Evolutionary conservation across 1,140 invertebrate species (phyloP).

Genomic region (Brachionus manjavacas): DNA sequence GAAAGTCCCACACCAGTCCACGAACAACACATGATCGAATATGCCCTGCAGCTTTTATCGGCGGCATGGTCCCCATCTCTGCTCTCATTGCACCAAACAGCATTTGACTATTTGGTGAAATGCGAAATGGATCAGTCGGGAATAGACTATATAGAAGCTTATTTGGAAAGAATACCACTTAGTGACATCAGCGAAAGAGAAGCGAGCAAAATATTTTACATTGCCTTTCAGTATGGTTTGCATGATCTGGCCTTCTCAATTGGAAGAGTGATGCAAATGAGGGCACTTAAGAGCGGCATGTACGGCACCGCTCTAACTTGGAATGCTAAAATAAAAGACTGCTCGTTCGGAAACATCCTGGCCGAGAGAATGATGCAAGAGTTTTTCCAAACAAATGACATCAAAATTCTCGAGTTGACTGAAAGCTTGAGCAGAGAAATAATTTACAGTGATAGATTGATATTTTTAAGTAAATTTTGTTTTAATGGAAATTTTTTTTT

Average conservation of each 20-base stretch:
- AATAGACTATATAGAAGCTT: not conserved
- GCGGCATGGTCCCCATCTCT: not conserved
- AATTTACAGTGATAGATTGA: conserved; percentile 29
- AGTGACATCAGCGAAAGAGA: not conserved
- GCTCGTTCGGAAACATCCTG: not conserved
- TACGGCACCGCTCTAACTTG: conserved; percentile 9
- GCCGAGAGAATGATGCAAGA: conserved; percentile 4
- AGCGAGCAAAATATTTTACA: conserved; percentile 3
- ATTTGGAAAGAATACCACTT: conserved; percentile 24
- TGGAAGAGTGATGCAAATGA: conserved; percentile 22
- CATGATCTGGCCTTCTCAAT: conserved; percentile 41
- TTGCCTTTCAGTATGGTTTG: conserved; percentile 23
- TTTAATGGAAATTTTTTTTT: not conserved
- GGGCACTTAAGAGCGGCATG: not conserved
- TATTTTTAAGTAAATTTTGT: conserved; percentile 13
- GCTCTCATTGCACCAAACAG: conserved; percentile 12
- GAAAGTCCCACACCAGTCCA: not conserved
- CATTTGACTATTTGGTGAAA: conserved; percentile 35
- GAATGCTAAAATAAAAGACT: conserved; percentile 36
- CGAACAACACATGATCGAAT: conserved; percentile 31
- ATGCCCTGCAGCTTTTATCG: not conserved
- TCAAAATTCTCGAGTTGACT: conserved; percentile 3
- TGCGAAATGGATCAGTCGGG: not conserved
- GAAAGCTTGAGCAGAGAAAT: conserved; percentile 19
- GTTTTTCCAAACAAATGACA: not conserved